Conservation (phyloP, 2,113 vertebrate genomes). For the Scopus umbretta region DNA sequence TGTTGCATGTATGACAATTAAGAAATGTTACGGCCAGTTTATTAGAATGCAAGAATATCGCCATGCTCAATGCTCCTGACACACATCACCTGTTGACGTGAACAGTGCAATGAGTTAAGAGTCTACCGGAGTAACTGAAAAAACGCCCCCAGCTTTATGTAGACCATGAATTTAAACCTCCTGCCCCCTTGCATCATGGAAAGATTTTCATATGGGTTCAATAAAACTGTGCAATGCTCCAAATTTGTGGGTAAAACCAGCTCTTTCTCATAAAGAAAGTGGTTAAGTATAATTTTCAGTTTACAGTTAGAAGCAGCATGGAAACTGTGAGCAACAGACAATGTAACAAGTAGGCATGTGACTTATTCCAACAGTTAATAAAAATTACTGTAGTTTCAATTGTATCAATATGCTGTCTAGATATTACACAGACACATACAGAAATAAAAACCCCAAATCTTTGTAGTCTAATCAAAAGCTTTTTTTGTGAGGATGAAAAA, state of each 20-base stretch:
- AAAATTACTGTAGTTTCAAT: neutral
- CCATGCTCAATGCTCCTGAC: neutral
- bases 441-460: neutral
- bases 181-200: neutral
- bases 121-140: neutral
- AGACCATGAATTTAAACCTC: neutral
- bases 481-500: neutral
- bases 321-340: conserved; percentile 39
- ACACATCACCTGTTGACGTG: neutral
- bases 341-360: neutral
- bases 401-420: neutral
- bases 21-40: neutral
- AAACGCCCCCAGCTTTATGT: neutral
- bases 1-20: neutral
- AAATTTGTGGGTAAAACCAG: conserved; percentile 37
- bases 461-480: neutral
- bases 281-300: conserved; percentile 10
- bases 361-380: neutral
- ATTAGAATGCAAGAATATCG: neutral
- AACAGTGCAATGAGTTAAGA: neutral
- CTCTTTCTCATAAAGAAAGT: conserved; percentile 28
- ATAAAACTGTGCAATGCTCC: conserved; percentile 6
- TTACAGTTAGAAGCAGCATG: neutral
- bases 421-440: neutral
- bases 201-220: conserved; percentile 42